Evolutionary conservation across 2,888 invertebrate species (phyloP), one percentile per base, ranked within the genome.

Genomic region (Apodemia mormo): DNA sequence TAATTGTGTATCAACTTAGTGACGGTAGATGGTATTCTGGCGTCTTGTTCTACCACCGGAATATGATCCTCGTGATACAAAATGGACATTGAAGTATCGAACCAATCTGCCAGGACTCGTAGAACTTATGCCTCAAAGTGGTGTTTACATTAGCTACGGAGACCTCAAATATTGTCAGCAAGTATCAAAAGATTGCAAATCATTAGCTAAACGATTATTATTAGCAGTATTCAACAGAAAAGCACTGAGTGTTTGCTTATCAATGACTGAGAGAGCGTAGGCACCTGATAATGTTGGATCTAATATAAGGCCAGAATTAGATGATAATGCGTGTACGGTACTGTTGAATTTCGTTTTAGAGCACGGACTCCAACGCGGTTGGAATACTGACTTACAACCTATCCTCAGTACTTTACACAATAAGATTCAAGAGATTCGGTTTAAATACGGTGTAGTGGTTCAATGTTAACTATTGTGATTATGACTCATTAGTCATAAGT

Each of bases 31-130:
- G n/a, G n/a, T n/a, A n/a, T n/a, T n/a, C n/a, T 73, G 52, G 54
- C 70, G 68, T 56, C 67, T 71, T 54, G 66, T 68, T 67, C 65
- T 69, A 72, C 69, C 66, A 65, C 29, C 67, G 65, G 66, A 74
- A 67, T 74, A 73, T 71, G 70, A 74, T 71, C 37, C 72, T 65
- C 4, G 58, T 66, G 71, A 75, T 70, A 70, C 75, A 64, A 71
- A 40, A 69, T 73, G 72, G 73, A 75, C 72, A 67, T 68, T 75
- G 67, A 73, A 72, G 70, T 71, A 75, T 70, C 71, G 54, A 67
- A 56, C 10, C 37, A 29, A 72, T 68, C 22, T 56, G 67, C 71
- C 71, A 67, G 71, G 71, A 58, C 65, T 72, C 61, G 66, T 69
- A 65, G 69, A 72, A 72, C 70, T 72, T 69, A 67, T 66, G 66